These are phyloP conservation scores for Panthera leo DNA, from an alignment of 2,113 vertebrate genomes.

Conservation along the genomic window DNA sequence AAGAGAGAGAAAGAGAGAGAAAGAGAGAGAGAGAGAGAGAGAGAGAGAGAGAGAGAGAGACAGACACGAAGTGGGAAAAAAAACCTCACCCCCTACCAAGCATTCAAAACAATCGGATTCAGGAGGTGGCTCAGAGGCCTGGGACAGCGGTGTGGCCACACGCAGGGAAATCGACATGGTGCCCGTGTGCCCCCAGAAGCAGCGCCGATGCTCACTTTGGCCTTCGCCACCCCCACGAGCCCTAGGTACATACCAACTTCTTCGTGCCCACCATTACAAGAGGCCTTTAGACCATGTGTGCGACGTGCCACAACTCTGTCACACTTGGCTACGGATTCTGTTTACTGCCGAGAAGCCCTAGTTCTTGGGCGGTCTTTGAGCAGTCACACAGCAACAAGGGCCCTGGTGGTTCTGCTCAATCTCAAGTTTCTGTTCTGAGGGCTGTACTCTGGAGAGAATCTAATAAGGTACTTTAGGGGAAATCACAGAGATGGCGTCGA, in stretches of 20 bases:
- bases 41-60: not conserved
- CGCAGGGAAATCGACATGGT: not conserved
- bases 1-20: not conserved
- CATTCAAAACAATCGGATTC: not conserved
- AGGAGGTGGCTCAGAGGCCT: not conserved
- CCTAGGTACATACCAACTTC: not conserved
- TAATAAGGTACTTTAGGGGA: slow-evolving; percentile 84
- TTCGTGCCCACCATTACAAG: not conserved
- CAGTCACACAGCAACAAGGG: slow-evolving; percentile 84
- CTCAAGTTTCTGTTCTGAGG: slow-evolving; percentile 85
- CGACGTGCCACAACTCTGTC: slow-evolving; percentile 86
- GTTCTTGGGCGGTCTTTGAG: slow-evolving; percentile 86
- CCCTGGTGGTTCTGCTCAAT: slow-evolving; percentile 82
- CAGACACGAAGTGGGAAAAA: too few species aligned
- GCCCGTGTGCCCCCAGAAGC: fast-evolving
- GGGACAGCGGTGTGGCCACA: fast-evolving
- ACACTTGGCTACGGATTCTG: slow-evolving; percentile 86
- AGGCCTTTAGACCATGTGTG: not conserved
- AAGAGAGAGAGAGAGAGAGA: not conserved
- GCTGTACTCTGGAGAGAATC: slow-evolving; percentile 67
- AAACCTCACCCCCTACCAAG: not conserved
- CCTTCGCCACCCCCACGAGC: not conserved
- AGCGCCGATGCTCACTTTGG: not conserved
- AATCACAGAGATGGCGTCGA: slow-evolving; percentile 85
- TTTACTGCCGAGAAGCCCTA: slow-evolving; percentile 86